These are phyloP conservation scores for Coregonus ussuriensis DNA, from an alignment of 2,797 vertebrate genomes.

Conservation along the genomic window DNA sequence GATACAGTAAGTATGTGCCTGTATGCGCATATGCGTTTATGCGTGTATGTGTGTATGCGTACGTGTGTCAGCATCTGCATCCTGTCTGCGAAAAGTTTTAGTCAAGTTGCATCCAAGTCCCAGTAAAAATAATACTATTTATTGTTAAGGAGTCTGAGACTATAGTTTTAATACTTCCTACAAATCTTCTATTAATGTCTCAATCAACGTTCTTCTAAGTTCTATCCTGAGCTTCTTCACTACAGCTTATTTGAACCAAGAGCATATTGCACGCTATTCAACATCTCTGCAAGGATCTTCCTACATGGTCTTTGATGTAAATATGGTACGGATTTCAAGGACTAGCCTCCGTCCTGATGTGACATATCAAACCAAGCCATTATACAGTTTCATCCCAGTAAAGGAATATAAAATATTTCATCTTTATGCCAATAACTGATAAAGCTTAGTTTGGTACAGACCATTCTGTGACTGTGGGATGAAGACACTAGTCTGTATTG, in stretches of 20 bases:
- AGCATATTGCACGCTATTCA: not conserved
- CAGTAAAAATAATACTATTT: not conserved
- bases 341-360: not conserved
- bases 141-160: not conserved
- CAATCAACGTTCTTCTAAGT: not conserved
- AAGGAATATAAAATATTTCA: not conserved
- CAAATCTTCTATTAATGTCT: not conserved
- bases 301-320: not conserved
- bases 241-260: not conserved
- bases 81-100: not conserved
- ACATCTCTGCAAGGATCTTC: no score
- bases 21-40: not conserved
- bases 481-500: conserved; percentile 19
- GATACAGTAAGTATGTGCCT: not conserved
- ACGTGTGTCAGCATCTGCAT: not conserved
- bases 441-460: not conserved
- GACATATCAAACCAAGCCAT: not conserved
- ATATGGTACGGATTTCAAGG: not conserved
- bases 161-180: not conserved
- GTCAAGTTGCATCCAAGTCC: not conserved
- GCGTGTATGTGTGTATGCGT: not conserved
- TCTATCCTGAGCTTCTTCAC: not conserved
- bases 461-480: not conserved
- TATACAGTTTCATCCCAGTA: not conserved
- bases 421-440: not conserved